Conservation (phyloP, 2,113 vertebrate species). For the Nycticorax nycticorax region DNA sequence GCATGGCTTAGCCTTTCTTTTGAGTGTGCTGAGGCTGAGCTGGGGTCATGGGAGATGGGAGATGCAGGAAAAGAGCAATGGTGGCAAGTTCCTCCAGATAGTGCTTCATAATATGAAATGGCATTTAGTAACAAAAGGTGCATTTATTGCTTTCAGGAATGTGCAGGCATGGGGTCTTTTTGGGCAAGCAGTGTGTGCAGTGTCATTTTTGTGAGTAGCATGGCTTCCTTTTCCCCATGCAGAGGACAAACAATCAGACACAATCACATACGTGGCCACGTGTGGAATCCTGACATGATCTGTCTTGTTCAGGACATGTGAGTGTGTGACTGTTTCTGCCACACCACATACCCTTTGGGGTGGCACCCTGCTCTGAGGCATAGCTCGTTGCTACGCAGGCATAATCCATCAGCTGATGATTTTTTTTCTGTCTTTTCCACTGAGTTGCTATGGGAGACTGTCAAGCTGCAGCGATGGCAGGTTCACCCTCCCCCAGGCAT, state of each 20-base stretch:
- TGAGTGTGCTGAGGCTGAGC: background rate
- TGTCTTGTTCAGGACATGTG: background rate
- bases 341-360: background rate
- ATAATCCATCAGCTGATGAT: background rate
- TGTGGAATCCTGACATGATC: background rate
- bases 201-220: background rate
- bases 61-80: background rate
- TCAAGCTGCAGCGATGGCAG: background rate
- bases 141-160: background rate
- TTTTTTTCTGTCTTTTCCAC: background rate
- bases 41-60: background rate
- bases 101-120: background rate
- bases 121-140: background rate
- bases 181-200: background rate
- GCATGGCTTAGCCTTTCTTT: background rate
- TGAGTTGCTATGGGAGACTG: constrained; percentile 4
- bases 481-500: background rate
- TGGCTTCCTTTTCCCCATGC: background rate
- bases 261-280: background rate
- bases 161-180: background rate
- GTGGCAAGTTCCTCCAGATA: background rate
- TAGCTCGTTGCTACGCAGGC: background rate
- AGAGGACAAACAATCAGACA: background rate
- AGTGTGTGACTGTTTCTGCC: background rate
- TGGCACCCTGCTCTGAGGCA: background rate